Conservation (phyloP, 2,113 vertebrate genomes). For the Addax nasomaculatus region DNA sequence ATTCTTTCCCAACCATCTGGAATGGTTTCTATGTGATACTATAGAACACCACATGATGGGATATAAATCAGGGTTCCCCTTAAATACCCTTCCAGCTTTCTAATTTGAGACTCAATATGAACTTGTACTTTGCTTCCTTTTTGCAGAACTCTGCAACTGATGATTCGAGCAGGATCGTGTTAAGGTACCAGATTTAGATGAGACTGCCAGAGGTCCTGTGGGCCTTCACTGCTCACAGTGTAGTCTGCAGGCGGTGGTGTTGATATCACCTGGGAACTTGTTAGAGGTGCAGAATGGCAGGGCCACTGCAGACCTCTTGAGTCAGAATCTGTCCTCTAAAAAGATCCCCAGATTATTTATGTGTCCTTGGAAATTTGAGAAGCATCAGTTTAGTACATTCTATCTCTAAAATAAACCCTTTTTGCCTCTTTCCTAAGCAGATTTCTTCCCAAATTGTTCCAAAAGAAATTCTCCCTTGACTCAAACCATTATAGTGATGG, state of each 20-base stretch:
- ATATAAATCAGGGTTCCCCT: not conserved
- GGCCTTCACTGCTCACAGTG: not conserved
- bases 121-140: not conserved
- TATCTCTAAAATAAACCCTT: not conserved
- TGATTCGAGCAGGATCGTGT: not conserved
- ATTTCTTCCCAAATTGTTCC: not conserved
- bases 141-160: not conserved
- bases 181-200: not conserved
- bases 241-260: not conserved
- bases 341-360: not conserved
- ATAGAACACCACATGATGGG: not conserved
- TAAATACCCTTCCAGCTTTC: not conserved
- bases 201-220: not conserved
- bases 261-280: not conserved
- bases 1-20: slow-evolving; percentile 2
- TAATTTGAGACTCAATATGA: not conserved
- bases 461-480: not conserved
- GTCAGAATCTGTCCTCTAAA: not conserved
- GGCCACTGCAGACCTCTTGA: not conserved
- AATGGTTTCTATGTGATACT: not conserved
- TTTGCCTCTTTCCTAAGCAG: not conserved
- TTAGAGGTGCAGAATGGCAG: not conserved
- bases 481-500: not conserved
- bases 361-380: not conserved
- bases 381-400: not conserved